These are phyloP conservation scores for Galago senegalensis DNA, from an alignment of 2,797 vertebrate genomes.

Conservation along the genomic window DNA sequence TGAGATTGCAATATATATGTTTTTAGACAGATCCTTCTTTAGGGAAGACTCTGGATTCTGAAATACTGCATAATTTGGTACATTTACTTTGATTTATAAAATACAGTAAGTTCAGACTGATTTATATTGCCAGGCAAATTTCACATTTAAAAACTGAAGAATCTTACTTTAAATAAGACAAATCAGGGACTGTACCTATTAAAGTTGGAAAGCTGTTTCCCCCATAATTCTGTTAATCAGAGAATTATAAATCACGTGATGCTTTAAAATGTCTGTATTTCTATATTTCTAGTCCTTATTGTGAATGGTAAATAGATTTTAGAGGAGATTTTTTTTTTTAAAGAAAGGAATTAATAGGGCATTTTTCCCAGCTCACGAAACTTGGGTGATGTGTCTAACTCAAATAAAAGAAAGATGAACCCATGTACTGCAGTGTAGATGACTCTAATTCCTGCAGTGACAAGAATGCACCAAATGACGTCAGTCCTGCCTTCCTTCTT, in stretches of 20 bases:
- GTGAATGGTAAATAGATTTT: not conserved
- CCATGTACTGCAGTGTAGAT: not conserved
- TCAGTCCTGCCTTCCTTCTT: not conserved
- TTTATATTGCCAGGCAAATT: not conserved
- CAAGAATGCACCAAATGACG: not conserved
- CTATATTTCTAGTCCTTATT: not conserved
- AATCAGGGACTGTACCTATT: not conserved
- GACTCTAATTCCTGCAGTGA: not conserved
- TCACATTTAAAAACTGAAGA: not conserved
- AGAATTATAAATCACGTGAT: not conserved
- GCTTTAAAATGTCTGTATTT: not conserved
- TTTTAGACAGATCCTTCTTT: not conserved
- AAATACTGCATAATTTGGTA: not conserved
- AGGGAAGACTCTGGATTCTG: not conserved
- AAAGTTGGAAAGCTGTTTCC: not conserved
- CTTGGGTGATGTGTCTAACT: not conserved
- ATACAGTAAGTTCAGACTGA: not conserved
- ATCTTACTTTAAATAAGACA: not conserved
- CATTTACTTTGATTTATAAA: slow-evolving; percentile 1
- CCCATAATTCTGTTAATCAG: not conserved
- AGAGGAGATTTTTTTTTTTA: not conserved
- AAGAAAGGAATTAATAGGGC: not conserved
- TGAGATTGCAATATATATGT: not conserved
- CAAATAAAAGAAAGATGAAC: not conserved
- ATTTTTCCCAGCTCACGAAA: not conserved